Evolutionary conservation across 2,113 vertebrate genomes (phyloP), one percentile per base, ranked within the genome.

Genomic region (Microtus montanus): DNA sequence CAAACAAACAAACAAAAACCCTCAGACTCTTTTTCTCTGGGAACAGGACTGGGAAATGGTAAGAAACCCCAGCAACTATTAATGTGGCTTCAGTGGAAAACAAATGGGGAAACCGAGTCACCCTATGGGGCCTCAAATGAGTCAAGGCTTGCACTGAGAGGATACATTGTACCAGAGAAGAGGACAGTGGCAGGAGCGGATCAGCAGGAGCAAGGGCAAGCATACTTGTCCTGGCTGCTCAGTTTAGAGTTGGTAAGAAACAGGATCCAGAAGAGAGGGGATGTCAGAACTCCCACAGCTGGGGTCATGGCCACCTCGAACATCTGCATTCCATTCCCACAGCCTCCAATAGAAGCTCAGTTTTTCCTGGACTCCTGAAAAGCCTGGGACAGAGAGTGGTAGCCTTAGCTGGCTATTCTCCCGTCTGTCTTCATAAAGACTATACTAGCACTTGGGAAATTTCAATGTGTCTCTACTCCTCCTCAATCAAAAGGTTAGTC

Each of bases 111-210:
- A 85, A 52, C 28, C 17, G 1, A 3, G 64, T 52, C 41, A 11
- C 44, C 33, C 54, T 12, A 44, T 63, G 38, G 5, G 20, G 30
- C 35, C 77, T 28, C 61, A 20, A 41, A 52, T n/a, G 20, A 82
- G 47, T 41, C 68, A 70, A 92, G 86, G 88, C 84, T 54, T 61
- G 77, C 87, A 91, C 73, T 77, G 52, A 54, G 87, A 30, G 47
- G 61, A 94, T 88, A 63, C 47, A 5, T 12, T 3, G 7, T 28
- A 35, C 6, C 8, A 54, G 28, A 38, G 77, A 75, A 85, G 22
- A 92, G n/a, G 64, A 47, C 3, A 10, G 47, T 47, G 30, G 84
- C 6, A 71, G 41, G 54, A 78, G n/a, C 35, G 70, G 24, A n/a
- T 28, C 70, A 24, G 33, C 1, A 3, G 14, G 54, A 47, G 41